Evolutionary conservation across 2,888 invertebrate species (phyloP), one percentile per base, ranked within the genome.

Genomic region (Gastrophysa polygoni): DNA sequence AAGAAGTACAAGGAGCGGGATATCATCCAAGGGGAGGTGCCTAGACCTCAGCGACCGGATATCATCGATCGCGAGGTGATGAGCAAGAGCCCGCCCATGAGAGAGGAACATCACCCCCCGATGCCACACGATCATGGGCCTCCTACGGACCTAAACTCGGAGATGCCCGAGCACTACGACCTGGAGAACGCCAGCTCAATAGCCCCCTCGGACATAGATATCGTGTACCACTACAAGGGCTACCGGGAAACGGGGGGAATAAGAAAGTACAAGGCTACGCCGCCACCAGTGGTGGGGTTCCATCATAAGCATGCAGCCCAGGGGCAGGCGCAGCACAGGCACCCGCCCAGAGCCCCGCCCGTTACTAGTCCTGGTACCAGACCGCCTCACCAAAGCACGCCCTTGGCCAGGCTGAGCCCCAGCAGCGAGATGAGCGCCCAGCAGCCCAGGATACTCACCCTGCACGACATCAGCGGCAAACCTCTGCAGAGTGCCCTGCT

Each of bases 181-280:
- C 84, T 98, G 65, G 98, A 98, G 83, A 97, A 97, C 81, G 96
- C 97, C 1, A 96, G 96, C 80, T 96, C 96, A 0, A 97, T 98
- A 71, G 98, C 98, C 0, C 97, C 98, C 0, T 96, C 96, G 1
- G 98, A 98, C 78, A 96, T 96, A 69, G 97, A 98, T 78, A 94
- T 98, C 67, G 95, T 96, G 10, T 95, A 95, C 75, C 97, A 98
- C 80, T 98, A 98, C 78, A 96, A 96, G 83, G 95, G 92, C 10
- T 69, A 94, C 79, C 86, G 96, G 21, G 95, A 96, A 82, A 90
- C 89, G 49, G 89, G 88, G 1, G 93, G 93, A 1, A 88, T 91
- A 64, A 85, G 94, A 47, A 95, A 94, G 80, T 95, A 95, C 78
- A 95, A 94, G 82, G 91, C 93, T 1, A 92, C 92, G 2, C 92